Base-by-base conservation (phyloP, 2,113 vertebrate species). In the Setophaga kirtlandii region DNA sequence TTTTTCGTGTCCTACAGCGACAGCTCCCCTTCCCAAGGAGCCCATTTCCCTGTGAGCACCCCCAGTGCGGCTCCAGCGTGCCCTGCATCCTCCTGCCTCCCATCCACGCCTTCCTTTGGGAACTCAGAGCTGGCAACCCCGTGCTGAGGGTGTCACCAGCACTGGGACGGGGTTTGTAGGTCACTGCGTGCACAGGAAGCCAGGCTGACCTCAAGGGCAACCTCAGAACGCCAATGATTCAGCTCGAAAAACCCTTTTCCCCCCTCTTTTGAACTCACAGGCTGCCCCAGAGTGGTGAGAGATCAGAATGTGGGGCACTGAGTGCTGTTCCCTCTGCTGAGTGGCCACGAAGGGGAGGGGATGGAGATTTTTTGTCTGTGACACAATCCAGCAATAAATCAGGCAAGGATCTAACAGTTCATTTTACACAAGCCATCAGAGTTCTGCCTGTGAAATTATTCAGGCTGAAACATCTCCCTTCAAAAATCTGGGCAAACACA, bases 201-300 rank as follows among this genome's bases (percentile, higher is more conserved):
- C 41, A 60, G 22, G 23, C 92, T 92, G 92, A 80, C 85, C 85
- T 69, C 82, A 4, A 77, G 85, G 78, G 65, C 78, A 76, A 47
- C 84, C 90, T 69, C 75, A 60, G 58, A 93, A 16, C 28, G 42
- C n/a, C 65, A 79, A 20, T 11, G 76, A 85, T 41, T 82, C 85
- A 76, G 64, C 75, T 17, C 19, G 39, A 78, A 85, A 88, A 88
- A 46, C 31, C 41, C 37, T 59, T 58, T 13, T 0, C 0, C 20
- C 21, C 27, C 6, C 13, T 49, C 70, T 35, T 53, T 7, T 8
- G 44, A 68, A 18, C 67, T 79, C 70, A 4, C 27, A 50, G 8
- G 10, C 42, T 35, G 2, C 31, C 23, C 24, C 2, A 9, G 6
- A 17, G 46, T 3, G 11, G 56, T 0, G 3, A 68, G 53, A 59